These are phyloP conservation scores for Percopsis transmontana DNA, from an alignment of 2,113 vertebrate genomes.

Conservation along the genomic window DNA sequence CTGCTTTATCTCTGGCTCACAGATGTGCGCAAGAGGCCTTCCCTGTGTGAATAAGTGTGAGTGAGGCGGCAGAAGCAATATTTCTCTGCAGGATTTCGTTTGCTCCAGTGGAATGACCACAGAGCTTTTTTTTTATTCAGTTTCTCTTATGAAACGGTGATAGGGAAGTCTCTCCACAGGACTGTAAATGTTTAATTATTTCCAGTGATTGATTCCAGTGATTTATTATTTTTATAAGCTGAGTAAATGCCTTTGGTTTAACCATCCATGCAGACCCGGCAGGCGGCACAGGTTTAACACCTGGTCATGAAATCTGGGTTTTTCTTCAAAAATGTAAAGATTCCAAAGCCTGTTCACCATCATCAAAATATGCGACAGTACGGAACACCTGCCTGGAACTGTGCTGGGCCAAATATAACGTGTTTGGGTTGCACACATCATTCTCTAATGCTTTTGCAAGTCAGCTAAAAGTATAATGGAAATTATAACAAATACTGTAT, in stretches of 20 bases:
- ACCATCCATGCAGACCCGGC: conserved; percentile 40
- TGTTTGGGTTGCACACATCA: no score
- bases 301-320: conserved; percentile 41
- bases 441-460: no score
- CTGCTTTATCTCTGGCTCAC: conserved; percentile 56
- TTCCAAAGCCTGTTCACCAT: background rate
- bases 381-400: no score
- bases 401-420: no score
- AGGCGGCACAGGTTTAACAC: conserved; percentile 35
- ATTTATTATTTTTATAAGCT: conserved; percentile 52
- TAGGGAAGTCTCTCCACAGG: conserved; percentile 18
- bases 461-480: no score
- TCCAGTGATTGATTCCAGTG: conserved; percentile 45
- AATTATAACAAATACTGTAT: no score
- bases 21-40: conserved; percentile 51
- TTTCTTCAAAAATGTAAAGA: conserved; percentile 5
- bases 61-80: conserved; percentile 27
- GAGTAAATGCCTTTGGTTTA: conserved; percentile 53
- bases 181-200: conserved; percentile 59
- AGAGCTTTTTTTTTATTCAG: conserved; percentile 46
- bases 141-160: conserved; percentile 39
- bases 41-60: conserved; percentile 15
- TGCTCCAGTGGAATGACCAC: conserved; percentile 47
- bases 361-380: no score
- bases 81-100: conserved; percentile 31